phyloP scores from a whole-genome alignment of 2,888 invertebrate genomes.

The Luffia ferchaultella region DNA sequence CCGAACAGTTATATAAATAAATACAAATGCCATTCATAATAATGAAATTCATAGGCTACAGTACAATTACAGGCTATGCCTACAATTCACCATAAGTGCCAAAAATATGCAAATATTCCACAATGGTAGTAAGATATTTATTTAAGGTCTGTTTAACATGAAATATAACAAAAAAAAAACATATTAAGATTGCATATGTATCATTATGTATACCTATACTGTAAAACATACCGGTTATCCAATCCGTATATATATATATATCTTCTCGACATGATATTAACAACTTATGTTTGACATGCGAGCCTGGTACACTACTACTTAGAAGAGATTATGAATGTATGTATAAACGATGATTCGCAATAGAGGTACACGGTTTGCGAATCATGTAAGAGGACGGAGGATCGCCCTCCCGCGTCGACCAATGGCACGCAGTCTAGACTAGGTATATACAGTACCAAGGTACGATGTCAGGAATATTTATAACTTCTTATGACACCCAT shows the following conservation, averaged over 20 bases:
- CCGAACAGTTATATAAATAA: too few relatives aligned
- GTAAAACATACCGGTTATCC: not conserved
- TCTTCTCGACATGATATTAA: not conserved
- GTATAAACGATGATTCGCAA: constrained; percentile 19
- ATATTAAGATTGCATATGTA: too few relatives aligned
- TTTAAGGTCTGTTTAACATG: too few relatives aligned
- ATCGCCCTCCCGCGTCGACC: constrained; percentile 56
- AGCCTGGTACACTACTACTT: constrained; percentile 26
- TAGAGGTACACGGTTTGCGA: constrained; percentile 50
- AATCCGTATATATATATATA: not conserved
- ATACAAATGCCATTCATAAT: too few relatives aligned
- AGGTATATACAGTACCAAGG: constrained; percentile 30
- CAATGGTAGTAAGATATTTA: too few relatives aligned
- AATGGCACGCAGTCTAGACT: constrained; percentile 41
- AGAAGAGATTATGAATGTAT: constrained; percentile 32
- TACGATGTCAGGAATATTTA: constrained; percentile 50
- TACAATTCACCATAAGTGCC: too few relatives aligned
- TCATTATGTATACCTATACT: too few relatives aligned
- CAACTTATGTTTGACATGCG: constrained; percentile 17
- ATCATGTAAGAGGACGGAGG: constrained; percentile 60
- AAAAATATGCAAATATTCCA: too few relatives aligned
- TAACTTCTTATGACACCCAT: constrained; percentile 24
- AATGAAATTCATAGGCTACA: too few relatives aligned
- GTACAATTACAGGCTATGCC: too few relatives aligned
- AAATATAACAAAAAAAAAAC: too few relatives aligned